These are phyloP conservation scores for Danaus chrysippus DNA, from an alignment of 2,888 invertebrate genomes.

Conservation along the genomic window DNA sequence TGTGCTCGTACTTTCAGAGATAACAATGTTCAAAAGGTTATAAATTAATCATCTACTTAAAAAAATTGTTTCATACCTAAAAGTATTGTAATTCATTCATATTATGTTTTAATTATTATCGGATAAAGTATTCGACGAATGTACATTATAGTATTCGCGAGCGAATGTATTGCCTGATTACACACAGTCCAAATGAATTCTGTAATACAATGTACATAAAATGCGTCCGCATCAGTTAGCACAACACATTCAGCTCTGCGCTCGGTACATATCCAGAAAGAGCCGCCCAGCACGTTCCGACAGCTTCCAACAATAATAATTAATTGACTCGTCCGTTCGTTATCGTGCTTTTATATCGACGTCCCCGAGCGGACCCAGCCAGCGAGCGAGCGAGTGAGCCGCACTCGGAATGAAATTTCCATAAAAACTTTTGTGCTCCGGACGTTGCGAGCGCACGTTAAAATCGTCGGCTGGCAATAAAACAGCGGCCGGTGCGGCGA, in stretches of 20 bases:
- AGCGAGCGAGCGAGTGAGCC: slow-evolving; percentile 73
- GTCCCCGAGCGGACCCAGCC: slow-evolving; percentile 62
- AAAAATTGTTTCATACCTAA: too few relatives aligned
- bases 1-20: too few relatives aligned
- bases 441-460: slow-evolving; percentile 80
- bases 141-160: slow-evolving; percentile 17
- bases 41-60: too few relatives aligned
- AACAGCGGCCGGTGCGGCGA: slow-evolving; percentile 78
- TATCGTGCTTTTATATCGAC: slow-evolving; percentile 79
- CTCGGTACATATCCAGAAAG: slow-evolving; percentile 53
- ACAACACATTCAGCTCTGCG: slow-evolving; percentile 48
- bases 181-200: slow-evolving; percentile 32
- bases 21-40: too few relatives aligned
- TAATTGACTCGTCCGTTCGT: slow-evolving; percentile 80
- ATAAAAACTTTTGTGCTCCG: slow-evolving; percentile 79
- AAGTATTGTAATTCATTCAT: too few relatives aligned
- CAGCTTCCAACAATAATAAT: slow-evolving; percentile 78
- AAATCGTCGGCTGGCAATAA: slow-evolving; percentile 79
- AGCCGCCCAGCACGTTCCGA: slow-evolving; percentile 64
- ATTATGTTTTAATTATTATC: too few relatives aligned
- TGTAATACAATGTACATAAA: slow-evolving; percentile 34
- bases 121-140: not conserved
- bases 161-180: slow-evolving; percentile 19
- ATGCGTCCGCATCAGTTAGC: slow-evolving; percentile 37
- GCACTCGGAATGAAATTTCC: slow-evolving; percentile 79